Evolutionary conservation across 2,113 vertebrate genomes (phyloP).

Genomic region (Pomatorhinus ruficollis): DNA sequence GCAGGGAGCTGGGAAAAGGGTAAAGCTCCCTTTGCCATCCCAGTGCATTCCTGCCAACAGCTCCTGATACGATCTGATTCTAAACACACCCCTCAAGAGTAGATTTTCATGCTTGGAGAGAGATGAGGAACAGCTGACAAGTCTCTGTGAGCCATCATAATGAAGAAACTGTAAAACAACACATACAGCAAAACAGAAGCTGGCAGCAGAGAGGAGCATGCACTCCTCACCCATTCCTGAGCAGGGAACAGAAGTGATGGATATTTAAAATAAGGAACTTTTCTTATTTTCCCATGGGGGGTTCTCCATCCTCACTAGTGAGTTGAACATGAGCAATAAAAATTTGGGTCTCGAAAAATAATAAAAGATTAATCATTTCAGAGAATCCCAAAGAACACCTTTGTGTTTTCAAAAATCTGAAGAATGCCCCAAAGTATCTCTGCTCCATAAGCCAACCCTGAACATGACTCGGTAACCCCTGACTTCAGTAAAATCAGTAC

Average conservation of each 20-base stretch:
- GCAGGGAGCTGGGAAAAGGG: not conserved
- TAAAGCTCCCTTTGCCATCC: not conserved
- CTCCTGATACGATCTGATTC: not conserved
- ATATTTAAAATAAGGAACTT: not conserved
- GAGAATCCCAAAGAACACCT: not conserved
- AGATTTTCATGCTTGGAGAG: slow-evolving; percentile 20
- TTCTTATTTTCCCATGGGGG: not conserved
- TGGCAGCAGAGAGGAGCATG: not conserved
- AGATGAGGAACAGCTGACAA: slow-evolving; percentile 5
- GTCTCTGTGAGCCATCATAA: not conserved
- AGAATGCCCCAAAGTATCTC: not conserved
- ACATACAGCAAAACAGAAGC: not conserved
- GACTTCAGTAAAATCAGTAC: not conserved
- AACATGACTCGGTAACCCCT: not conserved
- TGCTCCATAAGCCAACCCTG: not conserved
- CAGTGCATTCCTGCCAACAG: not conserved
- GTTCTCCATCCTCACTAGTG: not conserved
- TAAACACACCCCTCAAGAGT: not conserved
- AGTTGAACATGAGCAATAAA: not conserved
- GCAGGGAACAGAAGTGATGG: not conserved
- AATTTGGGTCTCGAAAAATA: not conserved
- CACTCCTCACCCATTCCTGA: not conserved
- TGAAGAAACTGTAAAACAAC: not conserved
- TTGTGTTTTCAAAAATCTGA: not conserved
- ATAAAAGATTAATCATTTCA: not conserved